phyloP scores from a whole-genome alignment of 37 sponge, comb jelly and placozoan genomes.

The Chondrosia reniformis region DNA sequence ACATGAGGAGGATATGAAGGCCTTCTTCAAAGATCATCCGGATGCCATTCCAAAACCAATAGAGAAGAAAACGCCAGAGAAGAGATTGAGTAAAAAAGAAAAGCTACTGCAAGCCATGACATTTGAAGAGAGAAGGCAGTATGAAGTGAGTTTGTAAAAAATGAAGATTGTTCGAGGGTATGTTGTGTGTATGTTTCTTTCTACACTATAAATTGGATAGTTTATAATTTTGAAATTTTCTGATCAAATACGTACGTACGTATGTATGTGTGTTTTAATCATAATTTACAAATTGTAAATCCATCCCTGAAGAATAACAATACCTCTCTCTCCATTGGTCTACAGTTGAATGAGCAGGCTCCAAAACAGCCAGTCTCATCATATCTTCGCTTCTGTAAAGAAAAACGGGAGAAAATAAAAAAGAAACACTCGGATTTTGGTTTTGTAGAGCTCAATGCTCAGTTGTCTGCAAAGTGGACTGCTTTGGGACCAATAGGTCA shows the following conservation, averaged over 20 bases:
- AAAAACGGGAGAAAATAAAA: conserved; percentile 29
- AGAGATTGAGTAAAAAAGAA: not conserved
- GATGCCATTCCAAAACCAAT: conserved; percentile 20
- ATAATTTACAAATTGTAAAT: not conserved
- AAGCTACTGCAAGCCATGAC: conserved; percentile 8
- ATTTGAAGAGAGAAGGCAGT: conserved; percentile 9
- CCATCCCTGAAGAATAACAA: not conserved
- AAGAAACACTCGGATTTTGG: conserved; percentile 47
- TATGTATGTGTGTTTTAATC: not conserved
- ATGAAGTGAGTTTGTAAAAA: conserved; percentile 2
- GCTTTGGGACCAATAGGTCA: conserved; percentile 3
- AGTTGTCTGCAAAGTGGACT: conserved; percentile 51
- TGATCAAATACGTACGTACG: not conserved
- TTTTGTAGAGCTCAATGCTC: conserved; percentile 20
- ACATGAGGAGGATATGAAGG: conserved; percentile 33
- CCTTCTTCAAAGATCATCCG: conserved; percentile 44
- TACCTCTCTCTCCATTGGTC: not conserved
- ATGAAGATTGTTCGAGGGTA: not conserved
- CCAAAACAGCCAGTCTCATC: conserved; percentile 53
- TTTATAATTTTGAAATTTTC: not conserved
- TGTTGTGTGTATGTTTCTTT: no score
- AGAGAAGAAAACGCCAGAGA: not conserved
- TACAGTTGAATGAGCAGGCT: conserved; percentile 24
- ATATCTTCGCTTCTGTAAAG: conserved; percentile 49
- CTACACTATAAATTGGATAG: no score